Percentiles rank a stretch among this genome's conserved stretches.
Conservation (phyloP, 2,888 invertebrate species). For the Xylota segnis region DNA sequence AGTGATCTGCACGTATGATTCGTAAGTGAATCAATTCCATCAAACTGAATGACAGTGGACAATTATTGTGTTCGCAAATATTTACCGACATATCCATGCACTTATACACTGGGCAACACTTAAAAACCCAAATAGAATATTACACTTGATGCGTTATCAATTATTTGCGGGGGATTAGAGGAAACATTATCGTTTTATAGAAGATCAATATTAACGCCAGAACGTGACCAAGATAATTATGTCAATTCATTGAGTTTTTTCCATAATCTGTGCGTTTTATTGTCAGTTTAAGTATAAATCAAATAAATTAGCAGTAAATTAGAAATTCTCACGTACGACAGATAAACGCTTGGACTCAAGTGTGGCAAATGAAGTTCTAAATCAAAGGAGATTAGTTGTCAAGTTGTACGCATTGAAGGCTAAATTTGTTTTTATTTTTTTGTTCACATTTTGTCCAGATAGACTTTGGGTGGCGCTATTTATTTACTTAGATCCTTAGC, state of each 20-base stretch:
- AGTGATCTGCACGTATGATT: too few relatives aligned
- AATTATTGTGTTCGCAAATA: background rate
- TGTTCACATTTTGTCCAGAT: background rate
- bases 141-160: conserved; percentile 34
- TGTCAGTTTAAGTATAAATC: conserved; percentile 47
- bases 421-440: background rate
- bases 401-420: background rate
- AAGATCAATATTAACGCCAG: conserved; percentile 16
- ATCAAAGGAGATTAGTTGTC: conserved; percentile 20
- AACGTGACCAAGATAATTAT: conserved; percentile 67
- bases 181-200: conserved; percentile 13
- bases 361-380: conserved; percentile 27
- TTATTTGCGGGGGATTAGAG: conserved; percentile 22
- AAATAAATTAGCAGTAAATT: conserved; percentile 61
- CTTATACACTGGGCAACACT: background rate
- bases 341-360: conserved; percentile 53
- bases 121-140: background rate
- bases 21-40: too few relatives aligned
- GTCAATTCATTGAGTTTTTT: conserved; percentile 8
- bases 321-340: conserved; percentile 57
- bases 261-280: conserved; percentile 37
- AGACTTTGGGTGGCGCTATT: conserved; percentile 1
- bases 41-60: background rate
- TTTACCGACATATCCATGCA: background rate
- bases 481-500: too few relatives aligned